Percentiles rank a stretch among this genome's conserved stretches.
These are phyloP conservation scores for Drosophila nigromelanica DNA, from an alignment of 1,140 invertebrate genomes.

Conservation along the genomic window DNA sequence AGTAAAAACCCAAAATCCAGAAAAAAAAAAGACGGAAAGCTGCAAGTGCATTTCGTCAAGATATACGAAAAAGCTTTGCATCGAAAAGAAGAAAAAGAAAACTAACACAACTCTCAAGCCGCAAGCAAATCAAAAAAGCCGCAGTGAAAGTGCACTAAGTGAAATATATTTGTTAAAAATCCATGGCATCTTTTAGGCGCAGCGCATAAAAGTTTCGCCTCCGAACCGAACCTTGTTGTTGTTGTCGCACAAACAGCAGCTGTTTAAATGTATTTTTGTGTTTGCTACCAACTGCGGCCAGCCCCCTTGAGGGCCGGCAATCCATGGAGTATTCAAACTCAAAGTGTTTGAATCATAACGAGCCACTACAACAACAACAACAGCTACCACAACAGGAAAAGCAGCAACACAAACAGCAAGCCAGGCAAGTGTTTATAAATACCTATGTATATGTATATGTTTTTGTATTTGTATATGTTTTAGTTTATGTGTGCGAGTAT, in stretches of 20 bases:
- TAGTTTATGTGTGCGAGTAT: constrained; percentile 13
- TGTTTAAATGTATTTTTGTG: constrained; percentile 84
- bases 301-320: constrained; percentile 84
- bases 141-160: constrained; percentile 66
- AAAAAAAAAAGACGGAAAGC: neutral
- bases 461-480: constrained; percentile 2
- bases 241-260: constrained; percentile 56
- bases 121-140: constrained; percentile 20
- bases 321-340: constrained; percentile 84
- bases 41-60: neutral
- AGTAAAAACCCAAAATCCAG: constrained; percentile 4
- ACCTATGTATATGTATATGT: constrained; percentile 8
- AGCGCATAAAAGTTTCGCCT: constrained; percentile 51
- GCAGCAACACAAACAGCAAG: constrained; percentile 48
- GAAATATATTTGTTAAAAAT: constrained; percentile 26
- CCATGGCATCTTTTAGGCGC: constrained; percentile 77
- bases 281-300: constrained; percentile 71
- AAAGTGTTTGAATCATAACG: constrained; percentile 73
- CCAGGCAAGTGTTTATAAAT: constrained; percentile 65
- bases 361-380: constrained; percentile 41
- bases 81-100: neutral
- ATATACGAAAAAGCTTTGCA: too few species aligned
- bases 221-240: constrained; percentile 20
- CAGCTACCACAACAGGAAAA: constrained; percentile 31
- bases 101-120: constrained; percentile 9